Base-by-base conservation (phyloP, 35 echinoderm and acorn worm genomes). In the Apostichopus japonicus region DNA sequence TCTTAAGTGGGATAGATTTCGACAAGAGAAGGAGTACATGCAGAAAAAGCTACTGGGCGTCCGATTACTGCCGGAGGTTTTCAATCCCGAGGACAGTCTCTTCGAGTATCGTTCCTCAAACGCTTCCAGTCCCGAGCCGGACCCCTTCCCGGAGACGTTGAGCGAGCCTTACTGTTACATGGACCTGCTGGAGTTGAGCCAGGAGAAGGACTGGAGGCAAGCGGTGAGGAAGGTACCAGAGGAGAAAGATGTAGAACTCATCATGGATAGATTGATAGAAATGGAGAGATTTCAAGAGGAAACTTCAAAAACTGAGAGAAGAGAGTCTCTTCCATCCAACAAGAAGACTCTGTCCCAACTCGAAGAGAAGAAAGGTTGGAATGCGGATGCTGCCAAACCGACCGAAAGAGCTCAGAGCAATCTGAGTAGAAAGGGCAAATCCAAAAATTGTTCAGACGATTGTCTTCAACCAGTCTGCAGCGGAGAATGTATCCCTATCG, bases 281-380 rank as follows among this genome's bases (percentile, higher is more conserved):
- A 83, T 99, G 95, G 97, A 94, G 83, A 91, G 92, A 90, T 72
- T 96, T 8, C 97, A 99, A 83, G 88, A 84, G 9, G 76, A 94
- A n/a, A 99, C 95, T 1, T 91, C 87, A 22, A 92, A 96, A 61
- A 90, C 91, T 92, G 96, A 98, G 94, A 93, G 92, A 59, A 76
- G 73, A 56, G 72, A 94, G 65, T 21, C 90, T 9, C 67, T 78
- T 4, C 65, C 92, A 78, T 83, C 92, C 15, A 44, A 44, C 33
- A 98, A 88, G 77, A 95, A 79, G 57, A 70, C 62, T 53, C 44
- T 53, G 75, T 98, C 96, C 58, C 80, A 80, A 11, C 65, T 95
- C n/a, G 92, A 95, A 87, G 75, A 94, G 33, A 95, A 78, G 86
- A 98, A 98, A 90, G 97, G 95, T 53, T 96, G 97, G 97, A 95